A percentile compares a stretch with the other conserved stretches of the same genome.
These are phyloP conservation scores for Cephalopachus bancanus DNA, from an alignment of 2,797 vertebrate genomes.

Conservation along the genomic window DNA sequence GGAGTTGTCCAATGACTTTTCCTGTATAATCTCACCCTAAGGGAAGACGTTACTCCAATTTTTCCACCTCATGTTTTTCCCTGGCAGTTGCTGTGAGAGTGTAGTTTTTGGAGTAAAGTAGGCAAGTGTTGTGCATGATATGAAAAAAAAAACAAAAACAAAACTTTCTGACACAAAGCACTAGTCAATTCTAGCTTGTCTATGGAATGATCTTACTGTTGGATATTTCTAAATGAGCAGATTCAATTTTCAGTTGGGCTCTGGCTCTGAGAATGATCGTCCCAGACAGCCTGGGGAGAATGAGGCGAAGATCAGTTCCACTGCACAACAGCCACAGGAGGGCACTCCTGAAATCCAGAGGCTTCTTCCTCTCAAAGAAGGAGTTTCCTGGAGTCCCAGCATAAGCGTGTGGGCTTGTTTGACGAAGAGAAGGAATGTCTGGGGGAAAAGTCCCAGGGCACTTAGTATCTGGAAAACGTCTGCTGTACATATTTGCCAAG, in stretches of 20 bases:
- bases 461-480: conserved; percentile 54
- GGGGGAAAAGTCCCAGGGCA: background rate
- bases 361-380: background rate
- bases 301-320: background rate
- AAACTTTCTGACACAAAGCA: background rate
- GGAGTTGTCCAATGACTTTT: conserved; percentile 68
- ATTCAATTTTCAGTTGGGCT: background rate
- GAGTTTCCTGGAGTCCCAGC: background rate
- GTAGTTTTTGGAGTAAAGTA: conserved; percentile 72
- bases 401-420: background rate
- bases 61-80: conserved; percentile 77
- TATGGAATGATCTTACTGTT: background rate
- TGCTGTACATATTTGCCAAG: conserved; percentile 62
- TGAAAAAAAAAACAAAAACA: conserved; percentile 25
- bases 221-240: conserved; percentile 21
- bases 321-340: background rate
- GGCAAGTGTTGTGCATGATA: conserved; percentile 62
- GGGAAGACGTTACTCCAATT: conserved; percentile 78
- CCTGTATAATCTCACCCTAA: conserved; percentile 70
- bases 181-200: conserved; percentile 42
- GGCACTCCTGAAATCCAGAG: background rate
- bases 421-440: conserved; percentile 43
- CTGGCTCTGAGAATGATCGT: background rate
- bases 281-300: background rate
- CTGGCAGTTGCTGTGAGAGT: conserved; percentile 63